Evolutionary conservation across 2,113 vertebrate species (phyloP).

Genomic region (Alectura lathami): DNA sequence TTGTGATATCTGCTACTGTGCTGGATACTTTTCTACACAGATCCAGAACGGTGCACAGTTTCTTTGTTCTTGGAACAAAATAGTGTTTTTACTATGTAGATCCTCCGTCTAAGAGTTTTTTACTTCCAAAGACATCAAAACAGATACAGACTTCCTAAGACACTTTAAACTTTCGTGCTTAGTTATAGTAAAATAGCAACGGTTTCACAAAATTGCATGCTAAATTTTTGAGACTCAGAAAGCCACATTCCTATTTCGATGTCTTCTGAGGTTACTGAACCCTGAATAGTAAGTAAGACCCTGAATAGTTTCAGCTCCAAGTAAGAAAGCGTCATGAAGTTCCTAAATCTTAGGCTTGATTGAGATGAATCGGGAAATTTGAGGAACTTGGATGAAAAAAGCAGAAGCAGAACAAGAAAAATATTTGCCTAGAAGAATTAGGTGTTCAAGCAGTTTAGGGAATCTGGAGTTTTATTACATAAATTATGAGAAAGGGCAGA

Average conservation of each 20-base stretch:
- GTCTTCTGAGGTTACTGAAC: not conserved
- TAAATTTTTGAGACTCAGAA: not conserved
- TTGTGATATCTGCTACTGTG: not conserved
- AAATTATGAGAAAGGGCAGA: not conserved
- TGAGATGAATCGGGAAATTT: not conserved
- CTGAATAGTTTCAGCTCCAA: not conserved
- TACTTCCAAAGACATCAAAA: not conserved
- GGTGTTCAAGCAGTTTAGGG: not conserved
- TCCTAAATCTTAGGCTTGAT: not conserved
- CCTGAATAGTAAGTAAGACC: not conserved
- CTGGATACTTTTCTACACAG: not conserved
- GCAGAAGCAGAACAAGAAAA: not conserved
- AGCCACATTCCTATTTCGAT: not conserved
- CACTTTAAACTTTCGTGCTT: not conserved
- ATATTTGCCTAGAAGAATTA: constrained; percentile 11
- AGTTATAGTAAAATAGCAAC: not conserved
- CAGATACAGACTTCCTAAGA: not conserved
- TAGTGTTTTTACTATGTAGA: not conserved
- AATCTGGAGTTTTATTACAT: not conserved
- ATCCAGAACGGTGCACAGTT: not conserved
- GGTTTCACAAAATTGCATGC: not conserved
- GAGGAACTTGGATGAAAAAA: not conserved
- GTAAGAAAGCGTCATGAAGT: not conserved
- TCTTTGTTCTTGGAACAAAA: not conserved
- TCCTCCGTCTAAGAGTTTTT: not conserved